These are phyloP conservation scores for Liasis olivaceus DNA, from an alignment of 2,797 vertebrate species.

Conservation along the genomic window DNA sequence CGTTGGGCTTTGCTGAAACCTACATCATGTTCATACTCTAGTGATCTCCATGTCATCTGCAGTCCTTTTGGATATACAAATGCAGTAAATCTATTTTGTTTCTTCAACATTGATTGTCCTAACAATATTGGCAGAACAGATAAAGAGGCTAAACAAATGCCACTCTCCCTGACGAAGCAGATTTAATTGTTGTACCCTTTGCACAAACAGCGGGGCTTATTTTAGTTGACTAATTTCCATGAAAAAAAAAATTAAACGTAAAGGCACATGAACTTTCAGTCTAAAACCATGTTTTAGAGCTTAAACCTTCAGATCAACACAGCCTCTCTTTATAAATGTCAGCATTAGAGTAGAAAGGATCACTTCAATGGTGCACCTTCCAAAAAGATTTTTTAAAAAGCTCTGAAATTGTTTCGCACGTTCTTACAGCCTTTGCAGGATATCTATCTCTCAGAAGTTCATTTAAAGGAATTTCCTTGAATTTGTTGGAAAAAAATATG, in stretches of 20 bases:
- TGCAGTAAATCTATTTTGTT: not conserved
- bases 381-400: not conserved
- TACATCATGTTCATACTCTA: not conserved
- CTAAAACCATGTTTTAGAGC: slow-evolving; percentile 3
- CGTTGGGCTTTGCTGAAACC: not conserved
- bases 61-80: not conserved
- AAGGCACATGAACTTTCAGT: not conserved
- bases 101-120: not conserved
- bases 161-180: not conserved
- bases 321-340: slow-evolving; percentile 27
- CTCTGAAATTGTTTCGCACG: not conserved
- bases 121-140: not conserved
- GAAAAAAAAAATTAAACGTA: not conserved
- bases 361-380: slow-evolving; percentile 4
- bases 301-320: slow-evolving; percentile 3
- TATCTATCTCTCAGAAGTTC: not conserved
- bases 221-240: not conserved
- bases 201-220: not conserved
- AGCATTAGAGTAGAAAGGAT: not conserved
- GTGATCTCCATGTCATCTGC: not conserved
- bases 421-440: slow-evolving; percentile 16
- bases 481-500: not conserved
- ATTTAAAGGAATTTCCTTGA: not conserved
- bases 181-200: not conserved
- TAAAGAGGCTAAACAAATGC: not conserved